Evolutionary conservation across 2,888 invertebrate genomes (phyloP), one percentile per base, ranked within the genome.

Genomic region (Bursaphelenchus okinawaensis): DNA sequence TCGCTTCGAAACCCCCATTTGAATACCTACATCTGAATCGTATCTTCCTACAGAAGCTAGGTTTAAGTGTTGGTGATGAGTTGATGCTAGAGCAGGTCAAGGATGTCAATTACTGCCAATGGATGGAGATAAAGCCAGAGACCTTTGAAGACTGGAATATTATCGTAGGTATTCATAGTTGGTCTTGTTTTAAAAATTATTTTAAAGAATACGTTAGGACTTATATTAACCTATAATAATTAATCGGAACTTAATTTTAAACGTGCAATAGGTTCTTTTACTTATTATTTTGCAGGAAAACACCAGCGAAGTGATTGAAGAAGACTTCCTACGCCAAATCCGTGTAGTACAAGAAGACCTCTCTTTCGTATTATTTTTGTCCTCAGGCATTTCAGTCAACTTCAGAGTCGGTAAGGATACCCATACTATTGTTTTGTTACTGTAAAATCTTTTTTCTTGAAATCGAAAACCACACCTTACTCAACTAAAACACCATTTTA

Each of bases 251-350:
- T n/a, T n/a, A n/a, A n/a, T n/a, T n/a, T n/a, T n/a, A 40, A 40
- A 40, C 40, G 1, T n/a, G 16, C 1, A 12, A 16, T 29, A 16
- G 3, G 40, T 40, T n/a, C 12, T 6, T 54, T 27, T n/a, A 3
- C 12, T 54, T 4, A 54, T 4, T 19, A 1, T 19, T 54, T 54
- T 54, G 19, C n/a, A 69, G 69, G 69, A 72, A 68, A 54, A 66
- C 1, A 65, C 72, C 6, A 40, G 62, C 7, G 52, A 52, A n/a
- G 56, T 65, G 20, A 73, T 78, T 28, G 78, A 78, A 67, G 70
- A 69, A 28, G 63, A 68, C 19, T 72, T 79, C 52, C 66, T 79
- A 23, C 56, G 75, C 50, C 79, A 79, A 71, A 65, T 77, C n/a
- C 66, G 77, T 6, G 55, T 79, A n/a, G 70, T 79, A 9, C 67